Evolutionary conservation across 2,113 vertebrate genomes (phyloP).

Genomic region (Petroica traversi): DNA sequence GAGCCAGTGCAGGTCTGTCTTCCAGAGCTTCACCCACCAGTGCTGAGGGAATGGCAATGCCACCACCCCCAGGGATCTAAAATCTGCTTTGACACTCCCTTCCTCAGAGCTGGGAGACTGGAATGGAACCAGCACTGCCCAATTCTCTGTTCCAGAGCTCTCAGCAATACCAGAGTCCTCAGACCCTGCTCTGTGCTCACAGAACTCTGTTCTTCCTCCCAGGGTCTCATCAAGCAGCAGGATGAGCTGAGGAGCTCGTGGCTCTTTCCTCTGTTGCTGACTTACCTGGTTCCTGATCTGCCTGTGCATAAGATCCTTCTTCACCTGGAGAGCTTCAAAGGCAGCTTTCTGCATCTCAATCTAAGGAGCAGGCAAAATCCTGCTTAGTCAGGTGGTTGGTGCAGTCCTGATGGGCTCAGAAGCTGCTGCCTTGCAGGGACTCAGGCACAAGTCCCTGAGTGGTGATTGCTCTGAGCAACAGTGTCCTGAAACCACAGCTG

Average conservation of each 20-base stretch:
- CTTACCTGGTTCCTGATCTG: slow-evolving; percentile 92
- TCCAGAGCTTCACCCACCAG: background rate
- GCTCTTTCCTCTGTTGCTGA: background rate
- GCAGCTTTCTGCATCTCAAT: slow-evolving; percentile 94
- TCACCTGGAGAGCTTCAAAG: slow-evolving; percentile 93
- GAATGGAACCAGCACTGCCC: background rate
- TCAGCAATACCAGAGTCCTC: background rate
- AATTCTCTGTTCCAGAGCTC: background rate
- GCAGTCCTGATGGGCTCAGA: background rate
- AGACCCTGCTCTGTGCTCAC: background rate
- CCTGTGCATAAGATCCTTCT: slow-evolving; percentile 88
- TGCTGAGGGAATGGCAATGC: background rate
- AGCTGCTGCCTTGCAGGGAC: background rate
- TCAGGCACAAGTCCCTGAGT: background rate
- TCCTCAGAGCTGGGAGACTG: background rate
- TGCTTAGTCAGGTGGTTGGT: background rate
- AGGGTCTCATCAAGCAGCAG: fast-evolving
- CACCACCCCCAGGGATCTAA: background rate
- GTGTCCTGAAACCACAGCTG: background rate
- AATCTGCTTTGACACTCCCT: background rate
- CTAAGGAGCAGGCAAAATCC: slow-evolving; percentile 64
- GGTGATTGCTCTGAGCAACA: background rate
- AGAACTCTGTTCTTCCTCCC: background rate
- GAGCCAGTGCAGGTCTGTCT: background rate
- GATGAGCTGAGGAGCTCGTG: background rate